phyloP scores from a whole-genome alignment of 2,113 vertebrate genomes.

The Brachypteracias leptosomus region DNA sequence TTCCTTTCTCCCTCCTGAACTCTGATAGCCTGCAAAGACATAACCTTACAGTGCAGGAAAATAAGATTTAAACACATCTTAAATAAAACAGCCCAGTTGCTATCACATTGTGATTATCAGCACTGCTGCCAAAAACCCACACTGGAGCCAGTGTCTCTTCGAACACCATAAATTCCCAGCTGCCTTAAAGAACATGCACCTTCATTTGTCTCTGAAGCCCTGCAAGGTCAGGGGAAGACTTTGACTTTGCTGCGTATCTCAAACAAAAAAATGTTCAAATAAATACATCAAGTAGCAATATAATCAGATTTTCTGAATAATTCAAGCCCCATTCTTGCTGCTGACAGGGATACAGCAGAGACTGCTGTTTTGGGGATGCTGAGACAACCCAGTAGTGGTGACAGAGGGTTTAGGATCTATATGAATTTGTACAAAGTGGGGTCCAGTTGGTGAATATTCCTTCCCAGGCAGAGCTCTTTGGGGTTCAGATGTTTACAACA shows the following conservation, averaged over 20 bases:
- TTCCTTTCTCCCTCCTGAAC: not conserved
- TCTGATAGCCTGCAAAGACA: conserved; percentile 19
- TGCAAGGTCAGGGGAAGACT: conserved; percentile 26
- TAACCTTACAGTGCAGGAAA: not conserved
- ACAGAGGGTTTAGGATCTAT: not conserved
- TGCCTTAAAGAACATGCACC: conserved; percentile 3
- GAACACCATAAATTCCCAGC: conserved; percentile 51
- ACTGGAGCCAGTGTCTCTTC: conserved; percentile 27
- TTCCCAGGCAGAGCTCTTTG: not conserved
- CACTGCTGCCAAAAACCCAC: conserved; percentile 26
- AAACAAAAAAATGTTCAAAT: not conserved
- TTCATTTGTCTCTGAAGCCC: conserved; percentile 40
- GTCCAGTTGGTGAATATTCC: not conserved
- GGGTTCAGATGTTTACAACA: not conserved
- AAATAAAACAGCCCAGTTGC: conserved; percentile 39
- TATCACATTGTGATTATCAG: conserved; percentile 46
- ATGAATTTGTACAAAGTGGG: not conserved
- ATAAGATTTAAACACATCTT: conserved; percentile 53
- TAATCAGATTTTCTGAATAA: not conserved
- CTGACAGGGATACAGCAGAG: not conserved
- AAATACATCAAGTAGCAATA: not conserved
- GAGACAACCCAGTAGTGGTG: not conserved
- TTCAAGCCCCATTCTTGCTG: not conserved
- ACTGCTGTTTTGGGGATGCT: not conserved
- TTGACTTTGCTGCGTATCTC: not conserved